A percentile compares a stretch with the other conserved stretches of the same genome.
phyloP scores from a whole-genome alignment of 2,113 vertebrate species.

The Microtus ochrogaster region DNA sequence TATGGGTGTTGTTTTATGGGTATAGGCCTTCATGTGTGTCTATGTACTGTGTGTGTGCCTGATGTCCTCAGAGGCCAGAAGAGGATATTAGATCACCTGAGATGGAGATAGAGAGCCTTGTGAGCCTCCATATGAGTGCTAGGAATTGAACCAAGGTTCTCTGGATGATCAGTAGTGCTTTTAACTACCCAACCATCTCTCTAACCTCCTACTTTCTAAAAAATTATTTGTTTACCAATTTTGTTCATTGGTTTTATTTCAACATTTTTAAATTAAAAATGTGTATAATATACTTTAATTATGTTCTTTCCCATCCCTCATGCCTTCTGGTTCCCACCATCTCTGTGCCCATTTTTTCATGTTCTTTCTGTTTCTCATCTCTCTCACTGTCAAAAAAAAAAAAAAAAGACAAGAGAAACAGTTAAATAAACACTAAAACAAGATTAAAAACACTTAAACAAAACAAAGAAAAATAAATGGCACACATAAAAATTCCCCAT shows the following conservation, averaged over 20 bases:
- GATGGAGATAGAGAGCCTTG: not conserved
- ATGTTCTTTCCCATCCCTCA: not conserved
- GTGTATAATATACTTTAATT: no score
- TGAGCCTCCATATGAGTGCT: not conserved
- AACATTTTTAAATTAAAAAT: not conserved
- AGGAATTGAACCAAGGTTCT: not conserved
- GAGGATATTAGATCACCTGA: not conserved
- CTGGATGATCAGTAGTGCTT: no score
- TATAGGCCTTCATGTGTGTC: not conserved
- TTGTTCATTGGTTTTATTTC: not conserved
- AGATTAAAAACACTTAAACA: not conserved
- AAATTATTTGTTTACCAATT: not conserved
- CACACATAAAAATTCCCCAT: not conserved
- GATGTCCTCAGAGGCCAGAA: not conserved
- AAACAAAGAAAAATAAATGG: not conserved
- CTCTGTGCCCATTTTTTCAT: not conserved
- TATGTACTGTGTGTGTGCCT: not conserved
- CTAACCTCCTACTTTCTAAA: not conserved
- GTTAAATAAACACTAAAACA: not conserved
- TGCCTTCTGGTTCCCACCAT: not conserved
- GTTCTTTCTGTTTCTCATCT: not conserved
- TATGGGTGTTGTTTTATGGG: not conserved
- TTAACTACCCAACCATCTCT: not conserved
- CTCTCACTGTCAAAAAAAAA: not conserved
- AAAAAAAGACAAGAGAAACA: not conserved